Evolutionary conservation across 2,797 vertebrate species (phyloP).

Genomic region (Eurystomus glaucurus): DNA sequence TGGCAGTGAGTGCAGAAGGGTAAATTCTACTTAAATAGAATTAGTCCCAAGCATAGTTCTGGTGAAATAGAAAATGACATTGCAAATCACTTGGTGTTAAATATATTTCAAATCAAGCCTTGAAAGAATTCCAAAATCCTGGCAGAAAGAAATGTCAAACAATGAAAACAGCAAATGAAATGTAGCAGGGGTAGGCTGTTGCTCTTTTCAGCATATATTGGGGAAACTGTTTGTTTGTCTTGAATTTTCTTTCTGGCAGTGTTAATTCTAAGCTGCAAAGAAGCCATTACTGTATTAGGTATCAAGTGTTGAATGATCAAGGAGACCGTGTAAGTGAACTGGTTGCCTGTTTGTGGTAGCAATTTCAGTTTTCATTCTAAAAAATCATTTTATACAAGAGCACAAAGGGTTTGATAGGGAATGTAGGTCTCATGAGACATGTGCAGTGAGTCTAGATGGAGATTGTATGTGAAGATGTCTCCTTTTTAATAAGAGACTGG

Average conservation of each 20-base stretch:
- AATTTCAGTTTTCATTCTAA: background rate
- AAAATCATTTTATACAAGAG: background rate
- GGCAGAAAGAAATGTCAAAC: constrained; percentile 64
- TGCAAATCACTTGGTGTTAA: constrained; percentile 61
- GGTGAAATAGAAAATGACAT: constrained; percentile 57
- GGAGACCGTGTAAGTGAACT: background rate
- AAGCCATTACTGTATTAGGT: constrained; percentile 21
- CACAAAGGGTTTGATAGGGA: background rate
- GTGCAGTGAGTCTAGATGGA: background rate
- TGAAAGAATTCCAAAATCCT: constrained; percentile 60
- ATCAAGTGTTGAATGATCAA: constrained; percentile 25
- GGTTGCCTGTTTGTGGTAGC: background rate
- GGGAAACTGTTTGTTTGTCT: constrained; percentile 50
- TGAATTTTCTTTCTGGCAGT: constrained; percentile 47
- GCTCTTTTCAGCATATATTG: constrained; percentile 48
- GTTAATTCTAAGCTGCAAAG: constrained; percentile 20
- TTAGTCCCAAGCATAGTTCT: constrained; percentile 52
- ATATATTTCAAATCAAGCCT: constrained; percentile 54
- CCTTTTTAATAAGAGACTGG: background rate
- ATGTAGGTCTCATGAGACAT: background rate
- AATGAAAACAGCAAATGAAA: constrained; percentile 58
- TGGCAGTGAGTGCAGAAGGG: constrained; percentile 20
- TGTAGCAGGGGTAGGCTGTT: constrained; percentile 51
- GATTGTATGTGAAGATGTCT: background rate
- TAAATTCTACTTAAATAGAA: constrained; percentile 44